Percentiles rank a stretch among this genome's conserved stretches.
Evolutionary conservation across 1,140 invertebrate species (phyloP).

Genomic region (Bombus superbus): DNA sequence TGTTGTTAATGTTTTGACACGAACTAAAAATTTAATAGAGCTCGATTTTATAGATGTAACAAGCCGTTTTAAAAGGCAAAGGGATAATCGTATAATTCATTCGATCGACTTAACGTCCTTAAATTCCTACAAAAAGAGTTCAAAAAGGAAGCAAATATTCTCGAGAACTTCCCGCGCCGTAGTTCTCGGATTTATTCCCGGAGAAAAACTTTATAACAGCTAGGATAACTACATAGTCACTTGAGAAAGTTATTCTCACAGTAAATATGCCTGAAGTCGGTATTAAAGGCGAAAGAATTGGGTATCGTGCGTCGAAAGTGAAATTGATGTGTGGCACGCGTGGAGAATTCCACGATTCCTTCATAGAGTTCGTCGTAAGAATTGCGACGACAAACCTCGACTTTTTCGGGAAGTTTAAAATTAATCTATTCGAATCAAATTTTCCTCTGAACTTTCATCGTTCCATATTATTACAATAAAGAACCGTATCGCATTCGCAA

Average conservation of each 20-base stretch:
- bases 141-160: slow-evolving; percentile 13
- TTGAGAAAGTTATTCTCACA: slow-evolving; percentile 28
- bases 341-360: slow-evolving; percentile 1
- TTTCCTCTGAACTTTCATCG: neutral
- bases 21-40: neutral
- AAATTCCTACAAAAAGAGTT: neutral
- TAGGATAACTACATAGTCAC: slow-evolving; percentile 34
- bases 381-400: too few species aligned
- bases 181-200: slow-evolving; percentile 43
- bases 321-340: slow-evolving; percentile 28
- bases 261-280: slow-evolving; percentile 31
- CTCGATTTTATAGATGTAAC: neutral
- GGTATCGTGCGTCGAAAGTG: slow-evolving; percentile 22
- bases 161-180: neutral
- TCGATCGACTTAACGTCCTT: neutral
- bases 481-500: too few species aligned
- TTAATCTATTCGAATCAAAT: too few species aligned
- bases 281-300: slow-evolving; percentile 37
- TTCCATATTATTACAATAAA: neutral
- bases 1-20: neutral
- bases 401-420: too few species aligned
- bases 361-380: too few species aligned
- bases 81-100: neutral
- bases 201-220: slow-evolving; percentile 46
- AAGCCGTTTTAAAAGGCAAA: neutral